Evolutionary conservation across 23 tunicate species (phyloP), one percentile per base, ranked within the genome.

Genomic region (Corella eumyota): DNA sequence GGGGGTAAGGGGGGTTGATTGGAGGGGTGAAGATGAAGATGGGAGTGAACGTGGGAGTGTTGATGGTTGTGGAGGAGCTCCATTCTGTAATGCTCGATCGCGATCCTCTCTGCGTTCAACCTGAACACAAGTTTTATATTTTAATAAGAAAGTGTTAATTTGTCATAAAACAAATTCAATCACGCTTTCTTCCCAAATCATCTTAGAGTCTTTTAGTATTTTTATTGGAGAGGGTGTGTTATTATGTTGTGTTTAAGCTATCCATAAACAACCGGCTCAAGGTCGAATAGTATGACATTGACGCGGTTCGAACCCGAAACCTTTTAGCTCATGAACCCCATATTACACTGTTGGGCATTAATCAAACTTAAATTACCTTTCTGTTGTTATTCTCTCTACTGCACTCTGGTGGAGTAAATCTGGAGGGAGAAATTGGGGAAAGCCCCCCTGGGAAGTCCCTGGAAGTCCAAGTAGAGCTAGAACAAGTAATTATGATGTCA

Each of bases 1-100:
- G 82, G 58, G 1, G 64, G 65, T 3, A 34, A 26, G 33, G 58
- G 66, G 4, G 73, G 72, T 6, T 29, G 71, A 51, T 80, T 71
- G 29, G 75, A 78, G 6, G 66, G 84, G 36, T 85, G 95, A 9
- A 85, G 59, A 52, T 85, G 95, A 6, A 85, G 51, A 51, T 85
- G 95, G 30, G 95, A 85, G 61, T 85, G 95, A 7, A 77, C 75
- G 45, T 85, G 95, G 32, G 78, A 66, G 30, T 85, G 95, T 61
- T 76, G 85, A 36, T 85, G 95, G 35, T 77, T 74, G 48, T 85
- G 95, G 0, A 85, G 85, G 17, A 85, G 38, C 22, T 85, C 95
- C 79, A 85, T 65, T 29, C 70, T 70, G 46, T 64, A 71, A 58
- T 85, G 95, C 69, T 85, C 70, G 4, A 25, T 20, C 29, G 76